A percentile compares a stretch with the other conserved stretches of the same genome.
phyloP scores from a whole-genome alignment of 2,888 invertebrate species.

The Caenorhabditis sp. region DNA sequence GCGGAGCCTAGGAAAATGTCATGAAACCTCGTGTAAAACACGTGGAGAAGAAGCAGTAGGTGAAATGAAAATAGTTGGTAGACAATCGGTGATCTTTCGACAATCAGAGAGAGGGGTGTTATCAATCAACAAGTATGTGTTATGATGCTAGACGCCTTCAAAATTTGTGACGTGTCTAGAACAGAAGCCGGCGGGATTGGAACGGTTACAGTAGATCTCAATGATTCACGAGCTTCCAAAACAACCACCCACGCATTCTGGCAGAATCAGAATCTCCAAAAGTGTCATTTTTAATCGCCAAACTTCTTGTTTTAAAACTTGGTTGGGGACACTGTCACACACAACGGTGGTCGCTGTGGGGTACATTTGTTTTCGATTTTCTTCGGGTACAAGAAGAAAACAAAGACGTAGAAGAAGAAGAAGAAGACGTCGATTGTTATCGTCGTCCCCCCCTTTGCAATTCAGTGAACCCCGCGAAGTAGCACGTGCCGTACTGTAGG shows the following conservation, averaged over 20 bases:
- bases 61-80: constrained; percentile 11
- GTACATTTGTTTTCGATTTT: constrained; percentile 50
- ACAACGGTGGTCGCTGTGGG: constrained; percentile 6
- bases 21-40: constrained; percentile 15
- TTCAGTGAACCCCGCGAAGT: constrained; percentile 39
- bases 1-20: background rate
- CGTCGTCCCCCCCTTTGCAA: constrained; percentile 33
- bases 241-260: background rate
- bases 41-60: constrained; percentile 1
- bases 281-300: constrained; percentile 13
- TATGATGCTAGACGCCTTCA: constrained; percentile 21
- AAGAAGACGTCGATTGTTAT: constrained; percentile 29
- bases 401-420: background rate
- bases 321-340: constrained; percentile 2
- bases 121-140: constrained; percentile 10
- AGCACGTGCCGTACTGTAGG: constrained; percentile 41
- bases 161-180: constrained; percentile 31
- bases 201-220: constrained; percentile 18
- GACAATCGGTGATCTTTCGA: constrained; percentile 23
- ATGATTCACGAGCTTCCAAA: background rate
- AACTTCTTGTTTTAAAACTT: constrained; percentile 35
- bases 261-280: background rate
- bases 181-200: background rate
- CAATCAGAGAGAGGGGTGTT: constrained; percentile 2
- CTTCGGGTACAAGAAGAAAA: constrained; percentile 44